These are phyloP conservation scores for Aspiorhynchus laticeps DNA, from an alignment of 2,113 vertebrate genomes.

Conservation along the genomic window DNA sequence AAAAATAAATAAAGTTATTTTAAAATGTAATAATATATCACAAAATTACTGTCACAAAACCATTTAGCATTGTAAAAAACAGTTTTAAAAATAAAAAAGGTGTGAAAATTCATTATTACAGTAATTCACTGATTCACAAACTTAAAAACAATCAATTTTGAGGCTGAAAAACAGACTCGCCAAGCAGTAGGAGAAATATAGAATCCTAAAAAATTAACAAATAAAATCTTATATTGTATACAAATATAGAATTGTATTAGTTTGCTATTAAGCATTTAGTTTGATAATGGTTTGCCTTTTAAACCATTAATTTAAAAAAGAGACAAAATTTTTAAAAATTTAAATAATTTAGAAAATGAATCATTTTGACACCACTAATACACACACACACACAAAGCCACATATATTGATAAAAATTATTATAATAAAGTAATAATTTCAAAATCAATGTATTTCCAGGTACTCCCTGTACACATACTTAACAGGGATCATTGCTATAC, in stretches of 20 bases:
- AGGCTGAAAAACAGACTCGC: neutral
- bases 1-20: neutral
- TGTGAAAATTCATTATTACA: neutral
- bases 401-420: neutral
- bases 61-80: neutral
- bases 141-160: neutral
- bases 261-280: neutral
- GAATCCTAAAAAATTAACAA: neutral
- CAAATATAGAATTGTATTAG: neutral
- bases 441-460: neutral
- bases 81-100: neutral
- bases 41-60: neutral
- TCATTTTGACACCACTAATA: neutral
- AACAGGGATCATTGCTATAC: neutral
- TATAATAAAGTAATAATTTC: neutral
- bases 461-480: neutral
- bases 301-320: neutral
- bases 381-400: neutral
- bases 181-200: neutral
- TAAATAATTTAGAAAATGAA: neutral
- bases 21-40: neutral
- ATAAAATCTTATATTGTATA: neutral
- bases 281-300: neutral
- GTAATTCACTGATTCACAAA: neutral
- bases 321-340: neutral